A percentile compares a stretch with the other conserved stretches of the same genome.
These are phyloP conservation scores for Dicranocentrus wangi DNA, from an alignment of 2,888 invertebrate genomes.

Conservation along the genomic window DNA sequence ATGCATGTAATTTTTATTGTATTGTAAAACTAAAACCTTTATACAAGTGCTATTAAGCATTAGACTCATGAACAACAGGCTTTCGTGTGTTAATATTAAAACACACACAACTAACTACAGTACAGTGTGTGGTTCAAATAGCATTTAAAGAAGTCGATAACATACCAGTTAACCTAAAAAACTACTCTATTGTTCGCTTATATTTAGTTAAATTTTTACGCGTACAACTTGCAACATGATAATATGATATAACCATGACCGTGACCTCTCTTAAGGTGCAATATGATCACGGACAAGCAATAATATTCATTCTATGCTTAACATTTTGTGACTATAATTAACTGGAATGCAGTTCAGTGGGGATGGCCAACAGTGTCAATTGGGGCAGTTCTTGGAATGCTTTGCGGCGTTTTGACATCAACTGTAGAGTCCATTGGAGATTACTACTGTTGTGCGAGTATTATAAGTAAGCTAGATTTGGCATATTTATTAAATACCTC, in stretches of 20 bases:
- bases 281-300: neutral
- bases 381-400: conserved; percentile 84
- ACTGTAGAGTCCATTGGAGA: conserved; percentile 90
- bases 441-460: conserved; percentile 91
- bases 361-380: conserved; percentile 82
- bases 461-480: conserved; percentile 54
- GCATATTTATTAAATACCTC: neutral
- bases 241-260: no score
- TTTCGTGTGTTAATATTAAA: neutral
- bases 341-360: conserved; percentile 80
- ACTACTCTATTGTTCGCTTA: no score
- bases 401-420: conserved; percentile 86
- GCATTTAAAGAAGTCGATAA: no score
- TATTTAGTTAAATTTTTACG: no score
- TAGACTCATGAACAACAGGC: no score
- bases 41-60: neutral
- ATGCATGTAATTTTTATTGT: neutral
- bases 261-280: neutral
- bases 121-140: no score
- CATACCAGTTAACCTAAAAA: no score
- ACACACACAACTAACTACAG: neutral
- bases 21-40: neutral
- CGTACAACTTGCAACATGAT: no score
- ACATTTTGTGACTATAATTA: neutral
- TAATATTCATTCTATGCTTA: neutral